phyloP scores from a whole-genome alignment of 1,140 invertebrate genomes.

The Procambarus virginalis region DNA sequence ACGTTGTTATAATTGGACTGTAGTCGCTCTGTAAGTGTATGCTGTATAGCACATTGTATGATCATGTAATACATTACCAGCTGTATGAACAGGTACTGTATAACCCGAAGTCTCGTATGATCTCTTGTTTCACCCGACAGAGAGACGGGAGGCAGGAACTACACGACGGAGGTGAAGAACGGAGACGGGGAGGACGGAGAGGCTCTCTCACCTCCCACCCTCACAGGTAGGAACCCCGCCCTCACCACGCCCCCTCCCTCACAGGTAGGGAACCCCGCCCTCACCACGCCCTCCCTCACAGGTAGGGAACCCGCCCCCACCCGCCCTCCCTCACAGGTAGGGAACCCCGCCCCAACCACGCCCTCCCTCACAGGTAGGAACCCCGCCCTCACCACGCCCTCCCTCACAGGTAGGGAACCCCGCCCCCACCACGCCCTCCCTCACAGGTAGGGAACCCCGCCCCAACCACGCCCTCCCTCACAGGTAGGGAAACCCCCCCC shows the following conservation, averaged over 20 bases:
- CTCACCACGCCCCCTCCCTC: neutral
- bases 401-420: neutral
- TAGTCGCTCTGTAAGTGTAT: too few relatives aligned
- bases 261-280: too few relatives aligned
- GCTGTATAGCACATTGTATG: too few relatives aligned
- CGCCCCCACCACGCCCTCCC: neutral
- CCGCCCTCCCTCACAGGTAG: too few relatives aligned
- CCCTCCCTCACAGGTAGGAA: neutral
- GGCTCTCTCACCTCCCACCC: neutral
- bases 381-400: neutral
- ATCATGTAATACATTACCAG: too few relatives aligned
- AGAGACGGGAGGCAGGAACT: slow-evolving; percentile 28
- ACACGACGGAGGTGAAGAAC: slow-evolving; percentile 18
- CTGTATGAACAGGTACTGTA: too few relatives aligned
- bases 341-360: too few relatives aligned
- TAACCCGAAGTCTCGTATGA: too few relatives aligned
- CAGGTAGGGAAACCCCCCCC: neutral
- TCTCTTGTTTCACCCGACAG: neutral
- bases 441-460: neutral
- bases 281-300: too few relatives aligned
- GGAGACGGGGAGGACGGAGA: neutral
- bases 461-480: too few relatives aligned
- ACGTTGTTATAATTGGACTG: too few relatives aligned
- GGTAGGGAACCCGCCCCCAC: too few relatives aligned
- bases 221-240: neutral